Percentiles rank a stretch among this genome's conserved stretches.
phyloP scores from a whole-genome alignment of 2,888 invertebrate genomes.

The Cetonia aurata region DNA sequence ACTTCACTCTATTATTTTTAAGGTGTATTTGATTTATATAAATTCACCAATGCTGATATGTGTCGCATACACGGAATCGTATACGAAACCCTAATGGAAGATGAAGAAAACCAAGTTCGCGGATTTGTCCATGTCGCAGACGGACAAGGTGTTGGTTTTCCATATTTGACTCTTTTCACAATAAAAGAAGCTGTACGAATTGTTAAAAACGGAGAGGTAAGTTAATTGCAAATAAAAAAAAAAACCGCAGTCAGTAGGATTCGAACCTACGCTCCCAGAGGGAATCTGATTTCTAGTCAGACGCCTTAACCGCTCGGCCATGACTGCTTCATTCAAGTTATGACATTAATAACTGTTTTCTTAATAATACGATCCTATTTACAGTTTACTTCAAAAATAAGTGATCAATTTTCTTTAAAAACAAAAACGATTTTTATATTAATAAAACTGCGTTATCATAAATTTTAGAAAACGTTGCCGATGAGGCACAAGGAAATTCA shows the following conservation, averaged over 20 bases:
- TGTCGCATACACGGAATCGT: slow-evolving; percentile 82
- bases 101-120: slow-evolving; percentile 83
- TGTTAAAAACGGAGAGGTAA: slow-evolving; percentile 84
- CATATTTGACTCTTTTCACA: slow-evolving; percentile 82
- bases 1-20: slow-evolving; percentile 48
- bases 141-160: slow-evolving; percentile 79
- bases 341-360: not conserved
- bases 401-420: not conserved
- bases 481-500: slow-evolving; percentile 86
- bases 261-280: slow-evolving; percentile 93
- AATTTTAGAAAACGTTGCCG: slow-evolving; percentile 77
- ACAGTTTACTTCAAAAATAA: not conserved
- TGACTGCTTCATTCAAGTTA: slow-evolving; percentile 71
- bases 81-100: slow-evolving; percentile 84
- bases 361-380: not conserved
- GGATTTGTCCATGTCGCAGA: slow-evolving; percentile 86
- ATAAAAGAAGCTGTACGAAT: slow-evolving; percentile 84
- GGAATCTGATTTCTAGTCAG: slow-evolving; percentile 92
- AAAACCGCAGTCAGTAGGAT: slow-evolving; percentile 85
- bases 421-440: slow-evolving; percentile 10
- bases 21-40: slow-evolving; percentile 85
- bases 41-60: slow-evolving; percentile 83
- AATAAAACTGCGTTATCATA: slow-evolving; percentile 7
- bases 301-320: slow-evolving; percentile 92
- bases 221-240: slow-evolving; percentile 27